phyloP scores from a whole-genome alignment of 2,797 vertebrate genomes.

The Meriones psammophilus region DNA sequence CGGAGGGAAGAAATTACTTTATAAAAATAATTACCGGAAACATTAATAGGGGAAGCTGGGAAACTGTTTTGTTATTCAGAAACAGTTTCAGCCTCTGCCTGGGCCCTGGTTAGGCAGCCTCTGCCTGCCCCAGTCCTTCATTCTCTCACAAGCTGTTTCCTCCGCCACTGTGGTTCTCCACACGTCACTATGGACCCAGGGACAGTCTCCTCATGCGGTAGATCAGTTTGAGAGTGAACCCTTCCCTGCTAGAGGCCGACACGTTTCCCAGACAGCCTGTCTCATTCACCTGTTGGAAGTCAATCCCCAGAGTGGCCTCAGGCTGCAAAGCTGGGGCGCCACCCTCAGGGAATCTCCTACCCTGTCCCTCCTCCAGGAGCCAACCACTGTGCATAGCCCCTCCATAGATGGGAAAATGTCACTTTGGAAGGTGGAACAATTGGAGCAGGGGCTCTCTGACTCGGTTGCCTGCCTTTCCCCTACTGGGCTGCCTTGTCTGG shows the following conservation, averaged over 20 bases:
- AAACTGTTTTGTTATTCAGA: conserved; percentile 26
- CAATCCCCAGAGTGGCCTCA: not conserved
- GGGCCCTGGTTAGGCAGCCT: not conserved
- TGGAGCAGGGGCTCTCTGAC: too few relatives aligned
- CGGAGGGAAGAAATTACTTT: conserved; percentile 42
- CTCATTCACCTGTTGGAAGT: not conserved
- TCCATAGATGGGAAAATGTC: not conserved
- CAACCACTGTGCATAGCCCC: not conserved
- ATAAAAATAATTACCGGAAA: conserved; percentile 42
- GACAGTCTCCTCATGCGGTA: not conserved
- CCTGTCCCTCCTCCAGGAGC: not conserved
- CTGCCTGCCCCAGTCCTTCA: not conserved
- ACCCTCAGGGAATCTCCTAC: not conserved
- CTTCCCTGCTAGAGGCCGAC: not conserved
- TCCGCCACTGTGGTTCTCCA: not conserved
- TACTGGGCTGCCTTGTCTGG: too few relatives aligned
- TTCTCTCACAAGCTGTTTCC: not conserved
- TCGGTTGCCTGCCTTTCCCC: too few relatives aligned
- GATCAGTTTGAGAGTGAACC: not conserved
- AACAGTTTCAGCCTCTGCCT: not conserved
- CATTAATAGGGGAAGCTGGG: not conserved
- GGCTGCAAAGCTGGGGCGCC: not conserved
- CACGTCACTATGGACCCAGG: not conserved
- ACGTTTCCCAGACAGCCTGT: not conserved
- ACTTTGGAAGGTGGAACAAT: not conserved